Percentiles rank a stretch among this genome's conserved stretches.
Conservation (phyloP, 2,797 vertebrate genomes). For the Schizopygopsis pylzovi region DNA sequence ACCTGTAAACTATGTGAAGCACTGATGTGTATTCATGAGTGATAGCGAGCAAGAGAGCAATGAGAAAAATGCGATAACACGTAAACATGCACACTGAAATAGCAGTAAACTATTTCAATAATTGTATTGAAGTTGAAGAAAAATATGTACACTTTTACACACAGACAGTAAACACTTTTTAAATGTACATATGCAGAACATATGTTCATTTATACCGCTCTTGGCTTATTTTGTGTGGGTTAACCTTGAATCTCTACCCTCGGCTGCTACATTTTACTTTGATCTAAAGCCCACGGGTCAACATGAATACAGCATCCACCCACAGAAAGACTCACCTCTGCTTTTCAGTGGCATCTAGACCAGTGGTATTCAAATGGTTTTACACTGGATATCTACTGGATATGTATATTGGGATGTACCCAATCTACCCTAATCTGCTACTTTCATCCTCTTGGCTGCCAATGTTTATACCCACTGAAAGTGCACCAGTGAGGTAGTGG, state of each 20-base stretch:
- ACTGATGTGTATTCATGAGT: constrained; percentile 74
- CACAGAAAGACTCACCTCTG: constrained; percentile 29
- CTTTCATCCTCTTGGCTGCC: neutral
- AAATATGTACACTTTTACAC: neutral
- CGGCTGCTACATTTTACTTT: constrained; percentile 4
- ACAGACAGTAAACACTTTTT: neutral
- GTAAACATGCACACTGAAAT: constrained; percentile 18
- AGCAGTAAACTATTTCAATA: neutral
- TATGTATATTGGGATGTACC: too few relatives aligned
- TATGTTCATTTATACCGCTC: neutral
- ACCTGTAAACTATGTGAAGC: constrained; percentile 53
- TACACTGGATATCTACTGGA: neutral
- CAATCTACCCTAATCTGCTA: neutral
- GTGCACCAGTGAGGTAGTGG: neutral
- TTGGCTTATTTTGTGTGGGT: neutral
- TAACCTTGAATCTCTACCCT: constrained; percentile 18
- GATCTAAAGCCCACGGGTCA: constrained; percentile 17
- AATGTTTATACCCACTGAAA: neutral
- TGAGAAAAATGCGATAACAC: constrained; percentile 35
- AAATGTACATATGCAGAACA: neutral
- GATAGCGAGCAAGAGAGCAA: neutral
- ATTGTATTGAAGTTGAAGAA: neutral
- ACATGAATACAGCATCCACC: constrained; percentile 31
- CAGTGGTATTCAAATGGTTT: neutral
- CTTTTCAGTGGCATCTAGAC: neutral